Percentiles rank a stretch among this genome's conserved stretches.
Conservation (phyloP, 1,140 invertebrate genomes). For the Lepidotrigona ventralis region DNA sequence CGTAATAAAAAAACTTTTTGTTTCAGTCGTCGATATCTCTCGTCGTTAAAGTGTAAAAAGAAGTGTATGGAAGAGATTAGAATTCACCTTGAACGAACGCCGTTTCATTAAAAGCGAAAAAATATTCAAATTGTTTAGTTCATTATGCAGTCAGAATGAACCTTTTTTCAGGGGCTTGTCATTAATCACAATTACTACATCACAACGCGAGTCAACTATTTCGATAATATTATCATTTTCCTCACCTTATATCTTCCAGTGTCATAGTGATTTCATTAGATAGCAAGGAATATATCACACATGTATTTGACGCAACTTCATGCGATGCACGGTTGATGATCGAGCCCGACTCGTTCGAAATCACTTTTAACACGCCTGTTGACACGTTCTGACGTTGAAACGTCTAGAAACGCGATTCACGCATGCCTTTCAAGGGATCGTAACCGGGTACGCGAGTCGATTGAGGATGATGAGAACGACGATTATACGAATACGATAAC, state of each 20-base stretch:
- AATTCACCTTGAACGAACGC: not conserved
- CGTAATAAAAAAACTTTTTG: too few species aligned
- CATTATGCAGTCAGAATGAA: not conserved
- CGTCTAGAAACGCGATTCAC: not conserved
- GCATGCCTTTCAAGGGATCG: not conserved
- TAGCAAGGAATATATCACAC: not conserved
- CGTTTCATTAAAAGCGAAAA: not conserved
- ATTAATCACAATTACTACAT: not conserved
- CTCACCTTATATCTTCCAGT: not conserved
- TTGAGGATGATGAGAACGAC: not conserved
- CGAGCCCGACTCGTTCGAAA: not conserved
- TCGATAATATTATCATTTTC: slow-evolving; percentile 1
- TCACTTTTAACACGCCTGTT: not conserved
- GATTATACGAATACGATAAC: not conserved
- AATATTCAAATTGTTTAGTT: not conserved
- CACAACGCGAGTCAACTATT: not conserved
- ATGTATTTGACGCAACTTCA: not conserved
- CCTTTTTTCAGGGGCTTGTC: not conserved
- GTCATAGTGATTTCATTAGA: not conserved
- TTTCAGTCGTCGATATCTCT: too few species aligned
- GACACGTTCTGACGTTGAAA: not conserved
- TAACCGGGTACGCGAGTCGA: not conserved
- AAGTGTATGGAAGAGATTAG: not conserved
- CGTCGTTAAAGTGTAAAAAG: not conserved
- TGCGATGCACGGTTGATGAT: not conserved